Percentiles rank a stretch among this genome's conserved stretches.
These are phyloP conservation scores for Tiliqua scincoides DNA, from an alignment of 2,113 vertebrate genomes.

Conservation along the genomic window DNA sequence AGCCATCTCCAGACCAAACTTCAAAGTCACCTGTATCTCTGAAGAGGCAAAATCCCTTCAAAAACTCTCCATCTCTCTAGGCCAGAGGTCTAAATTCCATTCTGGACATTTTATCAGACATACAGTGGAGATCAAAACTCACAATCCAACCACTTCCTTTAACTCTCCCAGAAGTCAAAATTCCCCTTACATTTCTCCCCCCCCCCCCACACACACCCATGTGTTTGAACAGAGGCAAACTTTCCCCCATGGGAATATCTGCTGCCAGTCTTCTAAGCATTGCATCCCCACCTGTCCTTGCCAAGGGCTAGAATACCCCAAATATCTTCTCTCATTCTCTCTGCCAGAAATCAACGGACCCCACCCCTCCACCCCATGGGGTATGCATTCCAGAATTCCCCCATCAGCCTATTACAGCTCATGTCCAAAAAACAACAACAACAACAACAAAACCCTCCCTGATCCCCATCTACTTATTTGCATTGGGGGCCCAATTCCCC, in stretches of 20 bases:
- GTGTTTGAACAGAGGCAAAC: neutral
- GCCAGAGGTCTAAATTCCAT: neutral
- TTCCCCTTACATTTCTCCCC: too few species aligned
- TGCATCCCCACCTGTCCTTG: neutral
- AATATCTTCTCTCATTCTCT: neutral
- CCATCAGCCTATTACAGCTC: neutral
- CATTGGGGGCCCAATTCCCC: too few species aligned
- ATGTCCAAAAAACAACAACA: too few species aligned
- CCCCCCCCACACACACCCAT: too few species aligned
- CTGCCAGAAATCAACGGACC: neutral
- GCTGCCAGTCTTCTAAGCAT: constrained; percentile 6
- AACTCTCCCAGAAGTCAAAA: neutral
- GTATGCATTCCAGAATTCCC: too few species aligned
- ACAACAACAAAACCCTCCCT: too few species aligned
- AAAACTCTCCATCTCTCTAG: neutral
- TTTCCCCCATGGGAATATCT: constrained; percentile 26
- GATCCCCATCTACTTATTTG: neutral
- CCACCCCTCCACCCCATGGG: neutral
- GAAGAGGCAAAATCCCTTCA: neutral
- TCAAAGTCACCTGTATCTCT: neutral
- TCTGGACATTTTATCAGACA: neutral
- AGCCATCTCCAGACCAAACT: neutral
- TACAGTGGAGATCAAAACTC: neutral
- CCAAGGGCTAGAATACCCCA: too few species aligned
- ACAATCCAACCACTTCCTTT: neutral